Conservation (phyloP, 2,888 invertebrate genomes). For the Caenorhabditis macrosperma region DNA sequence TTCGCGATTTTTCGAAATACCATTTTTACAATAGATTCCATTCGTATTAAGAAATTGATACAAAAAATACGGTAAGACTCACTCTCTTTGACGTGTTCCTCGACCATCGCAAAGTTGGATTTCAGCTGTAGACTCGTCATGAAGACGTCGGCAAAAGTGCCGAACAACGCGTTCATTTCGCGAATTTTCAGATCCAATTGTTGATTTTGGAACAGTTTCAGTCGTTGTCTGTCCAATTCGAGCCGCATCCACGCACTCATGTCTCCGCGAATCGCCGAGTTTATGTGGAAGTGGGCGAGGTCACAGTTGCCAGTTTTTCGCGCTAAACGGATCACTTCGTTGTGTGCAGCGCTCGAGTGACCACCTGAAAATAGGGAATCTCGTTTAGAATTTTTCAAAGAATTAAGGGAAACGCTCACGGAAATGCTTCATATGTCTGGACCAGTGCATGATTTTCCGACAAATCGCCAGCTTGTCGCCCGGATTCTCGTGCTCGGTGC, state of each 20-base stretch:
- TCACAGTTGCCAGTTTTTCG: constrained; percentile 60
- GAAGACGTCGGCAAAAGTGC: constrained; percentile 37
- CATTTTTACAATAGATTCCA: too few species aligned
- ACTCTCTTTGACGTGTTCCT: constrained; percentile 9
- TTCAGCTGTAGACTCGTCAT: constrained; percentile 32
- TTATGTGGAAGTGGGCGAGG: constrained; percentile 54
- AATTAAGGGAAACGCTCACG: constrained; percentile 16
- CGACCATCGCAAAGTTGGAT: constrained; percentile 18
- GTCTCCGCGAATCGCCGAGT: constrained; percentile 34
- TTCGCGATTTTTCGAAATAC: too few species aligned
- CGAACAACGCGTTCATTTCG: constrained; percentile 51
- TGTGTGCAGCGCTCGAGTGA: constrained; percentile 38
- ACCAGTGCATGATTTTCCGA: constrained; percentile 50
- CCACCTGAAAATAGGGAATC: constrained; percentile 28
- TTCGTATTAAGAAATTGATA: too few species aligned
- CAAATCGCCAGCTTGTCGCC: constrained; percentile 49
- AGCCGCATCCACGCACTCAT: constrained; percentile 43
- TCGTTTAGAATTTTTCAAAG: neutral
- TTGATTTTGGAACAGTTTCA: constrained; percentile 44
- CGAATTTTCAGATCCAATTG: constrained; percentile 77
- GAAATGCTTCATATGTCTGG: constrained; percentile 43
- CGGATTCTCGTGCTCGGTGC: constrained; percentile 30
- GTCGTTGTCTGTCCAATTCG: constrained; percentile 41
- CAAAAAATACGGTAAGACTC: too few species aligned
- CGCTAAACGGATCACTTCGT: constrained; percentile 55